phyloP scores from a whole-genome alignment of 2,888 invertebrate genomes.

The Cepaea hortensis region DNA sequence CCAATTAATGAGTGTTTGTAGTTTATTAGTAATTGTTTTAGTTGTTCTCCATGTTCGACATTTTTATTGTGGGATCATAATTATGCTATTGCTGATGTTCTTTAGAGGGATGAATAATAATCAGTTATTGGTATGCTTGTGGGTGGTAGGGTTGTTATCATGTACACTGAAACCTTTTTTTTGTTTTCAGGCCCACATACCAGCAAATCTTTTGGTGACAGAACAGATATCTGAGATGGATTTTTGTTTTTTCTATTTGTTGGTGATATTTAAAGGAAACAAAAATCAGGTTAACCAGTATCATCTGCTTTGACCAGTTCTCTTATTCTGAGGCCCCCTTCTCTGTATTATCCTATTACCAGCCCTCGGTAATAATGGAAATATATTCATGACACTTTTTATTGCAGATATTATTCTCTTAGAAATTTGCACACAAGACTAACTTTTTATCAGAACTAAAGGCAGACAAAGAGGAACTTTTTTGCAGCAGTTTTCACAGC shows the following conservation, averaged over 20 bases:
- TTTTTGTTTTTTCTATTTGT: neutral
- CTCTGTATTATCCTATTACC: neutral
- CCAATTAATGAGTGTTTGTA: too few relatives aligned
- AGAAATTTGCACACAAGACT: neutral
- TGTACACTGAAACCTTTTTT: slow-evolving; percentile 3
- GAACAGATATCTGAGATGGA: neutral
- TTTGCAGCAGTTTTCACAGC: slow-evolving; percentile 5
- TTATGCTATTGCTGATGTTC: too few relatives aligned
- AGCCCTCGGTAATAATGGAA: neutral
- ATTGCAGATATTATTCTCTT: slow-evolving; percentile 6
- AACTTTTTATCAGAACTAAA: slow-evolving; percentile 1
- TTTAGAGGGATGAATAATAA: too few relatives aligned
- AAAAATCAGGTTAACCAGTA: neutral
- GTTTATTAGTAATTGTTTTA: too few relatives aligned
- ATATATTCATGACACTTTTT: neutral
- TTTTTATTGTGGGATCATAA: too few relatives aligned
- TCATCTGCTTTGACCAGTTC: neutral
- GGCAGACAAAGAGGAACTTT: neutral
- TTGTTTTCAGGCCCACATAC: neutral
- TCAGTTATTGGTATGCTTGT: too few relatives aligned
- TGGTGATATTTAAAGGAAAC: neutral
- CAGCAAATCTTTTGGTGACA: neutral
- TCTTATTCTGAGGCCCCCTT: neutral
- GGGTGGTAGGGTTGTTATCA: neutral
- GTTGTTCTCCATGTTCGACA: too few relatives aligned